A percentile compares a stretch with the other conserved stretches of the same genome.
phyloP scores from a whole-genome alignment of 2,797 vertebrate genomes.

The Sebastes itinus region DNA sequence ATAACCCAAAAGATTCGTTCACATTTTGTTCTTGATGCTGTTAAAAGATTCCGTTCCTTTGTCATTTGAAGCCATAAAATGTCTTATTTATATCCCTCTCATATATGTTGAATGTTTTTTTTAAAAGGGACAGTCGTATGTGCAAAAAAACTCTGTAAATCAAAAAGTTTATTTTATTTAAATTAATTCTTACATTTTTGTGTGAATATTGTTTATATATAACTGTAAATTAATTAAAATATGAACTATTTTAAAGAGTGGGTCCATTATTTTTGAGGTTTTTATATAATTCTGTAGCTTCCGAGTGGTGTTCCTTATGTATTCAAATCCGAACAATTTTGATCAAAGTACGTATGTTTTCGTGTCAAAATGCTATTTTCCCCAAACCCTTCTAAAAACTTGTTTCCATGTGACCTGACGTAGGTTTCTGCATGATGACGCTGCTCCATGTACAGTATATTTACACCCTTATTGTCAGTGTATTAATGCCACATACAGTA shows the following conservation, averaged over 20 bases:
- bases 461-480: too few relatives aligned
- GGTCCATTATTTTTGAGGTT: too few relatives aligned
- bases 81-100: constrained; percentile 39
- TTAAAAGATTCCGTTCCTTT: neutral
- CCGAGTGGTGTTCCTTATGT: too few relatives aligned
- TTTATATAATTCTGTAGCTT: too few relatives aligned
- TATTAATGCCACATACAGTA: too few relatives aligned
- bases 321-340: too few relatives aligned
- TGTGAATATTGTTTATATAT: constrained; percentile 20
- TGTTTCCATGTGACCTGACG: too few relatives aligned
- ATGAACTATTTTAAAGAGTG: constrained; percentile 51
- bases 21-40: neutral
- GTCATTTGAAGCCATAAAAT: constrained; percentile 6
- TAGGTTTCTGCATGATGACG: too few relatives aligned
- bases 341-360: too few relatives aligned
- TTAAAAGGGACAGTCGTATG: neutral
- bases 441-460: too few relatives aligned
- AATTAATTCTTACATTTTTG: constrained; percentile 18
- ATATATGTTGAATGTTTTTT: neutral
- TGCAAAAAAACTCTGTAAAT: constrained; percentile 12
- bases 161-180: constrained; percentile 8
- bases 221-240: constrained; percentile 60
- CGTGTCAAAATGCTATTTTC: too few relatives aligned
- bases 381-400: too few relatives aligned
- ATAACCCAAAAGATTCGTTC: neutral